These are phyloP conservation scores for Harpalus rufipes DNA, from an alignment of 2,888 invertebrate species.

Conservation along the genomic window DNA sequence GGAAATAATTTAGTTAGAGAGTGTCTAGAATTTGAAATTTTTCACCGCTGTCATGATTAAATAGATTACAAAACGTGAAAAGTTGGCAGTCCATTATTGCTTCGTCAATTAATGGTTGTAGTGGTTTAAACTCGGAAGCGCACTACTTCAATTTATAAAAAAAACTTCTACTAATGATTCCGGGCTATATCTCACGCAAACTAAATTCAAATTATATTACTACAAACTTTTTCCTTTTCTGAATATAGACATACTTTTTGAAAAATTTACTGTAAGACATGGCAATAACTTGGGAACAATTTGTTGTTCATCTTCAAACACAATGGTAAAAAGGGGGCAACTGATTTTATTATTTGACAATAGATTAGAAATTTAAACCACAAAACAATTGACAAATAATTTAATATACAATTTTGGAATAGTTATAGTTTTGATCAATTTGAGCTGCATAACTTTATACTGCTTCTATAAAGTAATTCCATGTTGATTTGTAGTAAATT, in stretches of 20 bases:
- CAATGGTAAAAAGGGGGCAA: too few relatives aligned
- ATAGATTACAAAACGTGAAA: slow-evolving; percentile 51
- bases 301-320: too few relatives aligned
- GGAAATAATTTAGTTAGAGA: neutral
- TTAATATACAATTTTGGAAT: too few relatives aligned
- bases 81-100: slow-evolving; percentile 49
- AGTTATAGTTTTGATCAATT: too few relatives aligned
- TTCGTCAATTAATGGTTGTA: slow-evolving; percentile 45
- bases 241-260: too few relatives aligned
- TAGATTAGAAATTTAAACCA: too few relatives aligned
- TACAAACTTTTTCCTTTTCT: too few relatives aligned
- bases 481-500: neutral
- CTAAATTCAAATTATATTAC: neutral
- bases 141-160: neutral
- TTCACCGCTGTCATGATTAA: slow-evolving; percentile 50
- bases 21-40: slow-evolving; percentile 24
- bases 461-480: neutral
- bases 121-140: neutral
- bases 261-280: too few relatives aligned
- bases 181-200: neutral
- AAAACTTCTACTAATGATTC: neutral
- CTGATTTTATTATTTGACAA: too few relatives aligned
- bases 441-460: neutral
- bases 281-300: too few relatives aligned
- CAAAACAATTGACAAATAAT: too few relatives aligned